A percentile compares a stretch with the other conserved stretches of the same genome.
These are phyloP conservation scores for Diachrysia chrysitis DNA, from an alignment of 2,888 invertebrate genomes.

Conservation along the genomic window DNA sequence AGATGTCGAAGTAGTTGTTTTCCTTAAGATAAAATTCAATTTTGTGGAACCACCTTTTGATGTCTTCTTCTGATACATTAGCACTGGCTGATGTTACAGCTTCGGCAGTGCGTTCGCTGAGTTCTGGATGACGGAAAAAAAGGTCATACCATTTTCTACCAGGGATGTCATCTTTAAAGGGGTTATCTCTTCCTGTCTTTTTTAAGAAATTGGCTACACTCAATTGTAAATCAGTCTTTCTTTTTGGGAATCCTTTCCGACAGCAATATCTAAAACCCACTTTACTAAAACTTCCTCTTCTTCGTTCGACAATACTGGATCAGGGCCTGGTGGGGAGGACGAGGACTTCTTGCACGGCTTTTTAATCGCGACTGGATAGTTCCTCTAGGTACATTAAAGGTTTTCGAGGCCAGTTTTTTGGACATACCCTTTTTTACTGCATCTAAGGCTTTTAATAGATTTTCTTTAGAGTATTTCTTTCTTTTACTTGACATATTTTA, in stretches of 20 bases:
- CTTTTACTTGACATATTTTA: too few species aligned
- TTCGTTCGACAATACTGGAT: constrained; percentile 26
- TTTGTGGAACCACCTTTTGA: too few species aligned
- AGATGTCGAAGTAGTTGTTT: too few species aligned
- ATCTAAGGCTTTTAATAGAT: constrained; percentile 38
- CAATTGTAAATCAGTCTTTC: constrained; percentile 28
- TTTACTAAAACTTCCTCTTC: constrained; percentile 34
- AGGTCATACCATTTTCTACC: too few species aligned
- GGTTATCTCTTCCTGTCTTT: constrained; percentile 15
- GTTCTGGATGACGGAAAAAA: too few species aligned
- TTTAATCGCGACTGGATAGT: constrained; percentile 39
- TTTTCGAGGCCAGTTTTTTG: constrained; percentile 39
- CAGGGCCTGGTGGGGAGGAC: constrained; percentile 29
- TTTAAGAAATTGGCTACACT: constrained; percentile 38
- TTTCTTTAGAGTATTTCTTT: constrained; percentile 18
- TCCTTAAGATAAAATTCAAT: too few species aligned
- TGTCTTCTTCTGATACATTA: too few species aligned
- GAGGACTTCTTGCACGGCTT: constrained; percentile 25
- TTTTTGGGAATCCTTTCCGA: constrained; percentile 40
- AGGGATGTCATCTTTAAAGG: not conserved
- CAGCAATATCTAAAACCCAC: constrained; percentile 22
- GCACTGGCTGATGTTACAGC: too few species aligned
- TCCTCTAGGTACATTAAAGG: constrained; percentile 40
- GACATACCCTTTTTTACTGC: constrained; percentile 43
- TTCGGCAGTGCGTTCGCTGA: too few species aligned